A percentile compares a stretch with the other conserved stretches of the same genome.
Evolutionary conservation across 2,797 vertebrate species (phyloP).

Genomic region (Myotis vivesi): DNA sequence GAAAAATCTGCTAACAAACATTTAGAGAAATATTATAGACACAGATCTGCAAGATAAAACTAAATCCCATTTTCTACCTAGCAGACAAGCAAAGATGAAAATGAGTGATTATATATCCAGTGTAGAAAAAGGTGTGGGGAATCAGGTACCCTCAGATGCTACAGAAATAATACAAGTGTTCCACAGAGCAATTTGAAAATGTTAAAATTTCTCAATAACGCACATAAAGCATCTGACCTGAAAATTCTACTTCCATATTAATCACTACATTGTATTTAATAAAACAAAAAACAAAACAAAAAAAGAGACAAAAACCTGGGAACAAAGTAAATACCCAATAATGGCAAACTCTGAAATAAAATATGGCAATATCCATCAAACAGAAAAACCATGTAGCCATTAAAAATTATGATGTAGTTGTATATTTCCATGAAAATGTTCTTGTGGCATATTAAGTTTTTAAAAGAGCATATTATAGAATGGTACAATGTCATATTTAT

Average conservation of each 20-base stretch:
- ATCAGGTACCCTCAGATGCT: background rate
- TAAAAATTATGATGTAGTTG: slow-evolving; percentile 8
- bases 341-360: slow-evolving; percentile 13
- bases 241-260: background rate
- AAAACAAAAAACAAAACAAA: background rate
- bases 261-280: slow-evolving; percentile 7
- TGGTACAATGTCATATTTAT: background rate
- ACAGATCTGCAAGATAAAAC: background rate
- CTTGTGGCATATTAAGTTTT: background rate
- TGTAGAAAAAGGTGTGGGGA: background rate
- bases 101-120: background rate
- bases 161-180: slow-evolving; percentile 19
- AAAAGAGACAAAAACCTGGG: background rate
- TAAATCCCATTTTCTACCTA: background rate
- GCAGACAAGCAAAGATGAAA: background rate
- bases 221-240: slow-evolving; percentile 14
- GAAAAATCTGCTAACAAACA: background rate
- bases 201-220: background rate
- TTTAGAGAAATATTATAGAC: background rate
- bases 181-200: background rate
- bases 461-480: slow-evolving; percentile 8
- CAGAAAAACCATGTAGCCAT: background rate
- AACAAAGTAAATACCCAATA: slow-evolving; percentile 30
- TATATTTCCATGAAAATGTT: slow-evolving; percentile 16
- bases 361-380: background rate